These are phyloP conservation scores for Macquaria australasica DNA, from an alignment of 2,113 vertebrate genomes.

Conservation along the genomic window DNA sequence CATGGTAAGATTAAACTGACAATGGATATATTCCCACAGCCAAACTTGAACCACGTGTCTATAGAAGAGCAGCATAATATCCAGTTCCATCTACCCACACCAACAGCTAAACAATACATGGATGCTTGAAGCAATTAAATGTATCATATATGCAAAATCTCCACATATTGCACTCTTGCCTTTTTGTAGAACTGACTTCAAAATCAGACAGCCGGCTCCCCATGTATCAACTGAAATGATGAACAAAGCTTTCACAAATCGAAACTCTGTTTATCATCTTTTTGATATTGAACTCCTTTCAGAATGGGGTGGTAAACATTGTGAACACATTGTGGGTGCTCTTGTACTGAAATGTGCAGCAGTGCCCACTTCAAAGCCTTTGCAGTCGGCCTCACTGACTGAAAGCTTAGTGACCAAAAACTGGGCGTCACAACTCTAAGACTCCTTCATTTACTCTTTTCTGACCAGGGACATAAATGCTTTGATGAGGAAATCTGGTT, in stretches of 20 bases:
- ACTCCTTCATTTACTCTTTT: conserved; percentile 56
- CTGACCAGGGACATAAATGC: conserved; percentile 60
- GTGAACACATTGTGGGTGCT: conserved; percentile 26
- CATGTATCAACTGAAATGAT: conserved; percentile 1
- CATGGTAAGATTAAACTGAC: conserved; percentile 82
- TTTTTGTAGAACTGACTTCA: background rate
- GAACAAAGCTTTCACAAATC: conserved; percentile 4
- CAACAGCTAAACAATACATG: conserved; percentile 8
- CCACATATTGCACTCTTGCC: background rate
- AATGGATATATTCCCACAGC: background rate
- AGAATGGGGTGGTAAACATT: conserved; percentile 26
- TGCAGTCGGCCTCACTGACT: conserved; percentile 40
- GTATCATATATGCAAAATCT: background rate
- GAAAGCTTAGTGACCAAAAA: conserved; percentile 50
- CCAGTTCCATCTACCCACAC: conserved; percentile 13
- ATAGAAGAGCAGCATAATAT: background rate
- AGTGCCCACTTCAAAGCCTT: conserved; percentile 64
- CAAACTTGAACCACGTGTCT: background rate
- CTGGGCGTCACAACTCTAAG: conserved; percentile 45
- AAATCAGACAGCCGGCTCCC: background rate
- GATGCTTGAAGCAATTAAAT: background rate
- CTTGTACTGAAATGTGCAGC: conserved; percentile 10
- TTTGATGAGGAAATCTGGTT: conserved; percentile 66
- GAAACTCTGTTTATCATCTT: conserved; percentile 10
- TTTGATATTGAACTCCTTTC: conserved; percentile 39